Evolutionary conservation across 2,797 vertebrate species (phyloP).

Genomic region (Trematomus bernacchii): DNA sequence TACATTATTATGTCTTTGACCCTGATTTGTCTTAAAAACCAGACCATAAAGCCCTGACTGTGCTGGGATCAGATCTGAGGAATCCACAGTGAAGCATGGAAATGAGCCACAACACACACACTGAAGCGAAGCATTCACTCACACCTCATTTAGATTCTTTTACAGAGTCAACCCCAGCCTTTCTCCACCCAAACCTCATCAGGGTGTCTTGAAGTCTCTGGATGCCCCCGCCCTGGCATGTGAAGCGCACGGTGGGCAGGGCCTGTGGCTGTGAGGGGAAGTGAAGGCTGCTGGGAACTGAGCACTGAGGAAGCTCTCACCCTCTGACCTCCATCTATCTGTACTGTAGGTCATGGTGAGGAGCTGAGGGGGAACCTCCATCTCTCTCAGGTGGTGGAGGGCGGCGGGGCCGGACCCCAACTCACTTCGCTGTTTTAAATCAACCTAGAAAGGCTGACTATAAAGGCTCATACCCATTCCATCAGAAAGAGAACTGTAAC

Average conservation of each 20-base stretch:
- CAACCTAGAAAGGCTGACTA: background rate
- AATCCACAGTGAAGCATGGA: conserved; percentile 50
- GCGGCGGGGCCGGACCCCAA: background rate
- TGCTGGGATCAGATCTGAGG: background rate
- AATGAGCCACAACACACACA: conserved; percentile 64
- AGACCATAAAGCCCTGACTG: conserved; percentile 15
- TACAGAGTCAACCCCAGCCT: conserved; percentile 58
- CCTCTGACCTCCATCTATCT: conserved; percentile 71
- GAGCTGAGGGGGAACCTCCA: background rate
- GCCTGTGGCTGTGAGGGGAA: conserved; percentile 78
- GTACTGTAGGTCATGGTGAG: conserved; percentile 26
- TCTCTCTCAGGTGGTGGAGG: background rate
- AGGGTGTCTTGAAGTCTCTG: conserved; percentile 56
- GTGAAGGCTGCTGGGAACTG: conserved; percentile 66
- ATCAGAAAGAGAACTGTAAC: background rate
- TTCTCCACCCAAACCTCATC: conserved; percentile 55
- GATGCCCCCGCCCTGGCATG: conserved; percentile 62
- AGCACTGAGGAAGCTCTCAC: conserved; percentile 65
- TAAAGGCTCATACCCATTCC: background rate
- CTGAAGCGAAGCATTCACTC: conserved; percentile 59
- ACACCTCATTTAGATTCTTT: conserved; percentile 70
- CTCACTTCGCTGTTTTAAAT: background rate
- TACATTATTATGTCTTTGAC: conserved; percentile 13
- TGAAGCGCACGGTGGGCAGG: conserved; percentile 75
- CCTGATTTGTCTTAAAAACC: conserved; percentile 5